Evolutionary conservation across 2,113 vertebrate species (phyloP).

Genomic region (Thunnus maccoyii): DNA sequence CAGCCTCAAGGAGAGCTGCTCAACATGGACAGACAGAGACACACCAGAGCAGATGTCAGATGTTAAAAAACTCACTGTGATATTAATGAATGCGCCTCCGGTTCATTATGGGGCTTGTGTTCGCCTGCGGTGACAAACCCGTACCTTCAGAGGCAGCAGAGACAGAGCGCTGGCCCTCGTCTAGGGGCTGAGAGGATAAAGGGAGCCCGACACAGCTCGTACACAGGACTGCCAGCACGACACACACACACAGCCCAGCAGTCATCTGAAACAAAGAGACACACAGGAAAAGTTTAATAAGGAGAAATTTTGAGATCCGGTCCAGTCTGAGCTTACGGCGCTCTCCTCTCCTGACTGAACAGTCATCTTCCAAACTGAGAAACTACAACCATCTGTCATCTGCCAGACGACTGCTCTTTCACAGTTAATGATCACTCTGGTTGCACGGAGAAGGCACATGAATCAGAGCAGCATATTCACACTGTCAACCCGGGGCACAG

Average conservation of each 20-base stretch:
- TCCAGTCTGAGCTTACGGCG: constrained; percentile 1
- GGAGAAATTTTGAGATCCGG: background rate
- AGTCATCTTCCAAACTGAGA: constrained; percentile 3
- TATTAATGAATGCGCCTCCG: background rate
- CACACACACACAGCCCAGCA: constrained; percentile 87
- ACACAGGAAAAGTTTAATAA: constrained; percentile 13
- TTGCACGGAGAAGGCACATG: background rate
- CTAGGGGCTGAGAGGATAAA: constrained; percentile 63
- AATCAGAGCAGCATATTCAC: constrained; percentile 43
- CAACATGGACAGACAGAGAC: background rate
- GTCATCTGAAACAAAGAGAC: constrained; percentile 88
- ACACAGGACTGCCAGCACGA: constrained; percentile 89
- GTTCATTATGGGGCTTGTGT: background rate
- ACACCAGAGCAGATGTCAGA: background rate
- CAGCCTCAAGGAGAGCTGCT: constrained; percentile 61
- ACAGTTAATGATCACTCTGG: constrained; percentile 3
- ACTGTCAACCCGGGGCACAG: background rate
- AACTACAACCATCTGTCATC: constrained; percentile 31
- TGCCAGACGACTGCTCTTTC: constrained; percentile 29
- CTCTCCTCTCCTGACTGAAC: constrained; percentile 13
- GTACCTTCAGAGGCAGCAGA: constrained; percentile 66
- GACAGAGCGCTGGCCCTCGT: constrained; percentile 66
- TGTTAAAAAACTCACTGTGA: background rate
- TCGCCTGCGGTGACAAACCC: background rate
- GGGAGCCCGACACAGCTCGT: constrained; percentile 87